Evolutionary conservation across 2,113 vertebrate species (phyloP).

Genomic region (Machaerirhynchus nigripectus): DNA sequence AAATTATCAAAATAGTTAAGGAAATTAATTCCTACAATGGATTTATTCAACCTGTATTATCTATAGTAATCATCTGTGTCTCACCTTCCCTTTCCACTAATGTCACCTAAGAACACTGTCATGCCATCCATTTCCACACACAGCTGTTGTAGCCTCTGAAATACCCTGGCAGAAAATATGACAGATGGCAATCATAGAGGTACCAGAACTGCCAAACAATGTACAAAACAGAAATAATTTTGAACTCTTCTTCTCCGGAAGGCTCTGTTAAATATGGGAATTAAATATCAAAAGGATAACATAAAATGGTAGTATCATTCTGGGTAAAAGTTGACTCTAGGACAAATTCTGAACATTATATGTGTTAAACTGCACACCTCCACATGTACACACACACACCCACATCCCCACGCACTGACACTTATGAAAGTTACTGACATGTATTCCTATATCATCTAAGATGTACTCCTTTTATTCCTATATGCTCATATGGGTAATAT

Average conservation of each 20-base stretch:
- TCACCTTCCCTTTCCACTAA: background rate
- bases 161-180: background rate
- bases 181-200: constrained; percentile 9
- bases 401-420: background rate
- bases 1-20: background rate
- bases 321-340: background rate
- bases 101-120: background rate
- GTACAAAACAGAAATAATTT: background rate
- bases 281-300: background rate
- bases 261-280: constrained; percentile 14
- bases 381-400: background rate
- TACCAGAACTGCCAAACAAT: background rate
- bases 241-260: background rate
- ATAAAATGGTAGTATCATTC: background rate
- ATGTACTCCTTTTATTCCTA: background rate
- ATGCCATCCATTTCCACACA: background rate
- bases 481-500: background rate
- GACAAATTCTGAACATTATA: background rate
- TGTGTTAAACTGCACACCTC: background rate
- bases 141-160: background rate
- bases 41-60: background rate
- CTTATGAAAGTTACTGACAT: background rate
- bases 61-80: background rate
- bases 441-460: background rate
- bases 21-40: background rate